A percentile compares a stretch with the other conserved stretches of the same genome.
phyloP scores from a whole-genome alignment of 2,113 vertebrate genomes.

The Coracopsis vasa region DNA sequence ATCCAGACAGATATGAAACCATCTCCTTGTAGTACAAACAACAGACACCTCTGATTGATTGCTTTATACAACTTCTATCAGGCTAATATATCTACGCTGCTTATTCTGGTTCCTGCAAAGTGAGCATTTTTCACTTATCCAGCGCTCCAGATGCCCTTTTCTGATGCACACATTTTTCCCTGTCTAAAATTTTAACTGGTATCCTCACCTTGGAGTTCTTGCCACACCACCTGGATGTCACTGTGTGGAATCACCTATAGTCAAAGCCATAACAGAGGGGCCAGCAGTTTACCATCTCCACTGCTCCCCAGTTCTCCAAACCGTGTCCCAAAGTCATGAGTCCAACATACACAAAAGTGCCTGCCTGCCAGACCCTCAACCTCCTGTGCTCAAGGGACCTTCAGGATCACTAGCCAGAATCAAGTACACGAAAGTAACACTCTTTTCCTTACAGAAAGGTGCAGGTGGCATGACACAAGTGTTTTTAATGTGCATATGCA shows the following conservation, averaged over 20 bases:
- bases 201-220: background rate
- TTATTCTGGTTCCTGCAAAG: background rate
- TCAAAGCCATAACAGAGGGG: background rate
- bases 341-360: background rate
- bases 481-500: rapidly evolving
- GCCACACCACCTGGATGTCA: background rate
- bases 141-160: background rate
- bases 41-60: background rate
- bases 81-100: background rate
- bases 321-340: background rate
- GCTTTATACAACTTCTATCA: background rate
- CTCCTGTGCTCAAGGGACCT: background rate
- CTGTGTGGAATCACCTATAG: background rate
- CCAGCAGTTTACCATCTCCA: background rate
- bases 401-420: background rate
- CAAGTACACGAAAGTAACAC: background rate
- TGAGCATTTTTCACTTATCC: background rate
- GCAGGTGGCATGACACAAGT: background rate
- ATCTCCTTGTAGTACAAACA: background rate
- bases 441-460: background rate
- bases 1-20: background rate
- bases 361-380: background rate
- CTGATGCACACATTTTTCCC: background rate
- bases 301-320: background rate
- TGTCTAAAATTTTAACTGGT: background rate